These are phyloP conservation scores for Tetraneura akinire DNA, from an alignment of 1,140 invertebrate species.

Conservation along the genomic window DNA sequence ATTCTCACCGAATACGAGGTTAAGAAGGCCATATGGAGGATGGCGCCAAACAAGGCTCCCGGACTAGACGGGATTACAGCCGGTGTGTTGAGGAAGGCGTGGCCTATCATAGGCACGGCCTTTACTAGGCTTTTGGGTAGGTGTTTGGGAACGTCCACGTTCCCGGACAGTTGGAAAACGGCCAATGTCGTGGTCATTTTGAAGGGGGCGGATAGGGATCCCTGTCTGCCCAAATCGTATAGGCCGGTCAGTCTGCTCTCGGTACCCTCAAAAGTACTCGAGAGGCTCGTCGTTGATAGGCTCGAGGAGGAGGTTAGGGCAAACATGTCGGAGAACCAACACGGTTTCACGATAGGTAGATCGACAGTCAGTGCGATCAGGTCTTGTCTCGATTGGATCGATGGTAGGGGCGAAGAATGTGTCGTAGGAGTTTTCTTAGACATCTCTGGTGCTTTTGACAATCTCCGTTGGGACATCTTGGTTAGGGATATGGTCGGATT, in stretches of 20 bases:
- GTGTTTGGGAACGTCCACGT: neutral
- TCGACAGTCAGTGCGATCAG: neutral
- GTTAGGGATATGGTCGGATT: neutral
- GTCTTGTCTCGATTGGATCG: neutral
- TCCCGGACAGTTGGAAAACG: neutral
- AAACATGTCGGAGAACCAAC: neutral
- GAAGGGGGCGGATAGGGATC: neutral
- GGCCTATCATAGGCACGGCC: neutral
- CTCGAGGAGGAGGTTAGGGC: neutral
- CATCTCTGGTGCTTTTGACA: neutral
- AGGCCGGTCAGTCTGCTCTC: neutral
- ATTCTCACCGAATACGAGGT: neutral
- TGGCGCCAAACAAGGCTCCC: constrained; percentile 14
- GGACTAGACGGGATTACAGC: constrained; percentile 9
- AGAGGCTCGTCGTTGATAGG: neutral
- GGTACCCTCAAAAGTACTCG: constrained; percentile 2
- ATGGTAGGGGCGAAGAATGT: neutral
- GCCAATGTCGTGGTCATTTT: neutral
- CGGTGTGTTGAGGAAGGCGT: neutral
- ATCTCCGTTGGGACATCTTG: neutral
- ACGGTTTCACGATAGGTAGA: neutral
- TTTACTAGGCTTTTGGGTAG: neutral
- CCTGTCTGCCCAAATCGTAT: neutral
- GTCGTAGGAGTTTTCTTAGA: no score
- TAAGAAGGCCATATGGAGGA: neutral